Conservation (phyloP, 2,888 invertebrate genomes). For the Acanthococcus lagerstroemiae region DNA sequence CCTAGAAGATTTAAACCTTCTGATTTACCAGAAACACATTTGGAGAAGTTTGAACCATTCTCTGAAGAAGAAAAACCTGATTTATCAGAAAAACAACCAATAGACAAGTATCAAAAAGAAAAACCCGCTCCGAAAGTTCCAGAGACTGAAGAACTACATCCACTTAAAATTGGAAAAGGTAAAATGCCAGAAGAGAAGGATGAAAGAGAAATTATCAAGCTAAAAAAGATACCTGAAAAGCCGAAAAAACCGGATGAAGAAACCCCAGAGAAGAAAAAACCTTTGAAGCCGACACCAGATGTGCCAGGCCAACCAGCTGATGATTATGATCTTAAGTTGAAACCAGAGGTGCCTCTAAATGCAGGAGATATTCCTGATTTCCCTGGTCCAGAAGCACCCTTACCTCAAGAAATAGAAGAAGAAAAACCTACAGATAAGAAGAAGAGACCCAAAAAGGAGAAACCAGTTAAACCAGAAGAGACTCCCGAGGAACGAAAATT, state of each 20-base stretch:
- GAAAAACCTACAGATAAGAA: constrained; percentile 35
- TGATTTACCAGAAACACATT: constrained; percentile 35
- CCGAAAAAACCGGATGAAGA: constrained; percentile 36
- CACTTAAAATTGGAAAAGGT: constrained; percentile 47
- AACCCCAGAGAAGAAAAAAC: constrained; percentile 35
- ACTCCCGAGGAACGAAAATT: constrained; percentile 37
- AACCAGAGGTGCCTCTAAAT: constrained; percentile 38
- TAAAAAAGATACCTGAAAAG: constrained; percentile 43
- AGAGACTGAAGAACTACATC: constrained; percentile 43
- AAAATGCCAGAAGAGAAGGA: constrained; percentile 42
- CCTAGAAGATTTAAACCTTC: constrained; percentile 35
- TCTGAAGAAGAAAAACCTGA: constrained; percentile 34
- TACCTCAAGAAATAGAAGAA: constrained; percentile 36
- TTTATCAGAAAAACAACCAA: constrained; percentile 38
- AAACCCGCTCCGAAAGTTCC: constrained; percentile 41
- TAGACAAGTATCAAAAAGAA: constrained; percentile 34
- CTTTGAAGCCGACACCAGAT: constrained; percentile 38
- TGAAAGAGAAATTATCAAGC: constrained; percentile 42
- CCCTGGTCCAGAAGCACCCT: constrained; percentile 32
- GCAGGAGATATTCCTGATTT: constrained; percentile 34
- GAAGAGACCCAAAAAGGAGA: constrained; percentile 34
- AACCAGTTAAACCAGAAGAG: constrained; percentile 36
- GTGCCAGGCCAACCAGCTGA: constrained; percentile 36
- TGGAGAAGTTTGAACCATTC: constrained; percentile 37
- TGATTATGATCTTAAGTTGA: constrained; percentile 37